Conservation (phyloP, 1,140 invertebrate species). For the Penaeus vannamei region DNA sequence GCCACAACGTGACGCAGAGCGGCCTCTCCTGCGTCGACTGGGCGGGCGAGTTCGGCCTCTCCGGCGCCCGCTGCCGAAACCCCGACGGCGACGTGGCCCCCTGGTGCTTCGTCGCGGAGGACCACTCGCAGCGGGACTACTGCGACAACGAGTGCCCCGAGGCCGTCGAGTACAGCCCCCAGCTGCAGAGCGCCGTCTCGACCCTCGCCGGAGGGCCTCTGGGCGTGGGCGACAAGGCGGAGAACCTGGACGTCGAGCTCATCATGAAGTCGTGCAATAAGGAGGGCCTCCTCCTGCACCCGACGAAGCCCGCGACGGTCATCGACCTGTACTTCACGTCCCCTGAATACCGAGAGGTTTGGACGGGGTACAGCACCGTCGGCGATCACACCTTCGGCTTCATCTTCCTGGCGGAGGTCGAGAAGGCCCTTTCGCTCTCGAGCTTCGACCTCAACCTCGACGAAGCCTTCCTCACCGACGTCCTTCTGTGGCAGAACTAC, state of each 20-base stretch:
- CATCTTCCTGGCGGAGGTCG: slow-evolving; percentile 59
- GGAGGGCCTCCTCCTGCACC: slow-evolving; percentile 55
- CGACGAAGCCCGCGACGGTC: slow-evolving; percentile 57
- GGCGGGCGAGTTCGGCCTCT: slow-evolving; percentile 31
- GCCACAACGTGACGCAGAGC: slow-evolving; percentile 53
- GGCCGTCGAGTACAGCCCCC: slow-evolving; percentile 45
- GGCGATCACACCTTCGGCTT: slow-evolving; percentile 35
- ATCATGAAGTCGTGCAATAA: slow-evolving; percentile 57
- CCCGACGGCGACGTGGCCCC: slow-evolving; percentile 56
- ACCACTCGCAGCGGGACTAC: slow-evolving; percentile 46
- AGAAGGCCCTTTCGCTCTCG: not conserved
- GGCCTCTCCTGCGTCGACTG: slow-evolving; percentile 53
- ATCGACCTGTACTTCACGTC: slow-evolving; percentile 55
- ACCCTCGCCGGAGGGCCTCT: slow-evolving; percentile 54
- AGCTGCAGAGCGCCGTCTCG: slow-evolving; percentile 56
- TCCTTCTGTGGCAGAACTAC: slow-evolving; percentile 49
- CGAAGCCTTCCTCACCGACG: slow-evolving; percentile 14
- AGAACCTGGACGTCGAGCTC: slow-evolving; percentile 48
- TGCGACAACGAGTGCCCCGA: slow-evolving; percentile 52
- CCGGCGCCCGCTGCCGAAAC: slow-evolving; percentile 48
- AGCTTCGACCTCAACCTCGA: slow-evolving; percentile 33
- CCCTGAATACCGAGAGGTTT: slow-evolving; percentile 36
- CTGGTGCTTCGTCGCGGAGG: slow-evolving; percentile 53
- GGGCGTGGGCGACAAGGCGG: slow-evolving; percentile 53
- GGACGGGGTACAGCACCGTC: slow-evolving; percentile 39